Evolutionary conservation across 1,140 invertebrate genomes (phyloP), one percentile per base, ranked within the genome.

Genomic region (Maniola jurtina): DNA sequence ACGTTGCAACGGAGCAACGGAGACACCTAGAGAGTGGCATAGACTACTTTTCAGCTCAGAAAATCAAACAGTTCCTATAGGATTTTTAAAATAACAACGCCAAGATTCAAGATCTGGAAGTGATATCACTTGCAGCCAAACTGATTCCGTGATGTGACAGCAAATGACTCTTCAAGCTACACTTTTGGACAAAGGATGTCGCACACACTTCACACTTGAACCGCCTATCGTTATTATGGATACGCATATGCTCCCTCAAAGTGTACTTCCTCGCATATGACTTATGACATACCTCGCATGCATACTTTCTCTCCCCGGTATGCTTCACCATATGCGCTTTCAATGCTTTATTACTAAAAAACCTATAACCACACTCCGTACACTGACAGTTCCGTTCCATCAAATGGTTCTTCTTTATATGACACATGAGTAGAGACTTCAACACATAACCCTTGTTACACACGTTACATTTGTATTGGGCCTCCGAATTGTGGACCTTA

Each of bases 291-390:
- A 93, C 91, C 2, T 92, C 92, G 72, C 92, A 92, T 42, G 93
- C 92, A 75, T 95, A 95, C 2, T 95, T 95, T 34, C 94, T 93
- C 70, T 95, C 94, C 0, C 95, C 95, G 0, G 94, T 95, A 71
- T 93, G 93, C 36, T 87, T 87, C 0, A 91, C 77, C 86, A 92
- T 91, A 64, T 93, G 92, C 0, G 85, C 86, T 52, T 85, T 84
- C 0, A 93, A 71, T 0, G 89, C 89, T 56, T 92, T 89, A 66
- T 92, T 92, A 62, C 88, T 88, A 84, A 96, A 88, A 61, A 92
- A 92, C 13, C 86, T 80, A 40, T 83, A 86, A 0, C 82, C 83
- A 65, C 92, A 93, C 38, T 92, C 81, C 0, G 79, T 82, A 63
- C 92, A 93, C 67, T 90, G 83, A 68, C 72, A 82, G 16, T 89